Conservation (phyloP, 2,888 invertebrate species). For the Lasioglossum zephyrum region DNA sequence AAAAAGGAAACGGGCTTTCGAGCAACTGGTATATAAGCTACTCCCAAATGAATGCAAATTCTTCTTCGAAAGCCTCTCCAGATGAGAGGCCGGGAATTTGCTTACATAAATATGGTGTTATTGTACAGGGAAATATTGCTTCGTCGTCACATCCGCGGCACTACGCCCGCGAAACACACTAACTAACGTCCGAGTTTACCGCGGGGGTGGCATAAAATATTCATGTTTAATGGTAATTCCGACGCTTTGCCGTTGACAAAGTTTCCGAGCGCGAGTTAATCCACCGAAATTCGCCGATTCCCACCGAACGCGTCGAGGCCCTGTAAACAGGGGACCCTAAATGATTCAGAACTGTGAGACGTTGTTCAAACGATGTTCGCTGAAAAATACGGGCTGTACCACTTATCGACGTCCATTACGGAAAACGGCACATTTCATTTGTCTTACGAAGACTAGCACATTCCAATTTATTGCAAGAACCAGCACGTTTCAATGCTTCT, state of each 20-base stretch:
- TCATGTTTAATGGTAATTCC: constrained; percentile 63
- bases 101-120: constrained; percentile 77
- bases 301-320: constrained; percentile 9
- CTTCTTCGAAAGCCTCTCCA: constrained; percentile 73
- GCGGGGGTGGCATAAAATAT: constrained; percentile 59
- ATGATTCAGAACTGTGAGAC: constrained; percentile 12
- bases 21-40: constrained; percentile 76
- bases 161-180: constrained; percentile 47
- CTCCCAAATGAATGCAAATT: constrained; percentile 78
- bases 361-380: not conserved
- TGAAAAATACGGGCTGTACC: not conserved
- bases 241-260: constrained; percentile 33
- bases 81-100: constrained; percentile 72
- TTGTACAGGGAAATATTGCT: constrained; percentile 68
- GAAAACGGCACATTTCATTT: no score
- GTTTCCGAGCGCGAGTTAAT: constrained; percentile 46
- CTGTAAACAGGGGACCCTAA: constrained; percentile 21
- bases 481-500: not conserved
- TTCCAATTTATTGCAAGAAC: not conserved
- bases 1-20: constrained; percentile 72
- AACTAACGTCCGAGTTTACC: constrained; percentile 56
- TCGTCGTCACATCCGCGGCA: constrained; percentile 51
- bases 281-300: constrained; percentile 36
- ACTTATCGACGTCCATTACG: not conserved
- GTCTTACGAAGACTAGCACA: not conserved